Evolutionary conservation across 2,888 invertebrate species (phyloP), one percentile per base, ranked within the genome.

Genomic region (Phymatocera aterrima): DNA sequence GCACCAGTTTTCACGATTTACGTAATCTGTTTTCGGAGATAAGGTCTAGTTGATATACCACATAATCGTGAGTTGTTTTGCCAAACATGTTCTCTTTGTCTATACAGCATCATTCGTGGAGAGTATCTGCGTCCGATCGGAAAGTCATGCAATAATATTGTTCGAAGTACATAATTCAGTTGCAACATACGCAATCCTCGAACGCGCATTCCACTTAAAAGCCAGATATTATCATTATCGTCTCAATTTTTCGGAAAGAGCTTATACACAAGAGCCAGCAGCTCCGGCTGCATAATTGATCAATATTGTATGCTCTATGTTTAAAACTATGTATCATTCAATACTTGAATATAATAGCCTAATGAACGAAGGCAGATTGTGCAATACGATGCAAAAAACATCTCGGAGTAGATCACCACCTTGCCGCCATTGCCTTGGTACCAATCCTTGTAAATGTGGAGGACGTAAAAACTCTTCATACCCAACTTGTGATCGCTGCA

Each of bases 401-500:
- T 79, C 81, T 0, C 79, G 79, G 24, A 83, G 77, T 34, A 84
- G 81, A 51, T 80, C 82, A 15, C 79, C 82, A 4, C 28, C 46
- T 12, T 82, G 46, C n/a, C 80, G 80, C 34, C 83, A 80, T 61
- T 83, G 80, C 2, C 83, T 80, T 51, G 79, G 46, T 0, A 31
- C 61, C 1, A 70, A 70, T 60, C 80, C 81, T 18, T 68, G 80
- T 10, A 46, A 54, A 46, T 74, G 70, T 3, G 70, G 34, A 28
- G 48, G 46, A 24, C 79, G 77, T 34, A 79, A n/a, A 57, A 81
- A 77, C 51, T 61, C 78, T 37, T 64, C 79, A 2, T 61, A 70
- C 8, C 79, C 78, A 21, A 74, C 82, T 48, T 85, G 83, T 54
- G 81, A 83, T 74, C 64, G 48, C 31, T 87, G 87, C 75, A 78